Evolutionary conservation across 1,140 invertebrate species (phyloP).

Genomic region (Aphaenogaster floridana): DNA sequence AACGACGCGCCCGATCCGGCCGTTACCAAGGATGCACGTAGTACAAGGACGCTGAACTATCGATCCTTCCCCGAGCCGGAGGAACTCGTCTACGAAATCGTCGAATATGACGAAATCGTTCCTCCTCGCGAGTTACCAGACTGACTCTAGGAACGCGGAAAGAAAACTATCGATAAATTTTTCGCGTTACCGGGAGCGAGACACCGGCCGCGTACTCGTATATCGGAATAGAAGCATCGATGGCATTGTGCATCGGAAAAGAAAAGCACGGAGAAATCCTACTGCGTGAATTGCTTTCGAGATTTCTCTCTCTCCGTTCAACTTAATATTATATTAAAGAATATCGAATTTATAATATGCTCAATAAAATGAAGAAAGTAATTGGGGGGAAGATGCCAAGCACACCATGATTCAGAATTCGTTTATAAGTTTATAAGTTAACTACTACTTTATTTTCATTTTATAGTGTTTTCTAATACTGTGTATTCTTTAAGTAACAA

Average conservation of each 20-base stretch:
- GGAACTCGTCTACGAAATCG: conserved; percentile 52
- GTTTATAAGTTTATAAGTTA: too few relatives aligned
- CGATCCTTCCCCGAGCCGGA: conserved; percentile 38
- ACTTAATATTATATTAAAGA: not conserved
- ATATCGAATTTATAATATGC: too few relatives aligned
- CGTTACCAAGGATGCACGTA: conserved; percentile 59
- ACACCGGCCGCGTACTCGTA: not conserved
- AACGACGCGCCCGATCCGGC: conserved; percentile 52
- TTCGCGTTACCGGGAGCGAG: not conserved
- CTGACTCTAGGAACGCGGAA: not conserved
- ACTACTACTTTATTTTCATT: too few relatives aligned
- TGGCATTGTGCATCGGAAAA: not conserved
- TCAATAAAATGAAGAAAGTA: not conserved
- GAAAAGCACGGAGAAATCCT: not conserved
- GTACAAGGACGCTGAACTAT: conserved; percentile 51
- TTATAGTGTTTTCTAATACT: too few relatives aligned
- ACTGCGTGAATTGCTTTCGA: not conserved
- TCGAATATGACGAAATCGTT: conserved; percentile 56
- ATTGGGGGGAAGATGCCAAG: too few relatives aligned
- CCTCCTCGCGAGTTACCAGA: conserved; percentile 1
- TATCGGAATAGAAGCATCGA: not conserved
- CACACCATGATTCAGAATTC: too few relatives aligned
- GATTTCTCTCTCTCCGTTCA: not conserved
- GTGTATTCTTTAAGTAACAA: too few relatives aligned
- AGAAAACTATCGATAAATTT: conserved; percentile 12